Evolutionary conservation across 2,797 vertebrate genomes (phyloP).

Genomic region (Varecia variegata): DNA sequence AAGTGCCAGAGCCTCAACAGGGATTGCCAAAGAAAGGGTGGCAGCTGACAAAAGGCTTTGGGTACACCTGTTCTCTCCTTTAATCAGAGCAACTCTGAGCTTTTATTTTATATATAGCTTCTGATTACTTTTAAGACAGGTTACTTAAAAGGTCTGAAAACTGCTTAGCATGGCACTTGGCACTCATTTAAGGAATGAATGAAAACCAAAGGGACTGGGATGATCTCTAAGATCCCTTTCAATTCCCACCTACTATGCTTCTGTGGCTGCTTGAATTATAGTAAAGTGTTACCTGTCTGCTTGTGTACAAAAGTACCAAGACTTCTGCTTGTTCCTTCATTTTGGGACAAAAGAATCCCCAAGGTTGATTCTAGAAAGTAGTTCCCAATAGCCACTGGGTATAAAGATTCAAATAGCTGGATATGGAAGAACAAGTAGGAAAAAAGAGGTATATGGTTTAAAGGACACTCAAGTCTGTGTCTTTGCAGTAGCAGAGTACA

Average conservation of each 20-base stretch:
- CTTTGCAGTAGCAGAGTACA: background rate
- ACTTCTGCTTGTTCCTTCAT: background rate
- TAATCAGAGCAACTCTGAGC: background rate
- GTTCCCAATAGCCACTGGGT: background rate
- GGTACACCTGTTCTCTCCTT: background rate
- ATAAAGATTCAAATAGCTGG: conserved; percentile 2
- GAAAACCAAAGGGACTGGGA: background rate
- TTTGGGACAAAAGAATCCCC: background rate
- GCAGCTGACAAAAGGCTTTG: background rate
- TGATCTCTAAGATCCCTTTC: background rate
- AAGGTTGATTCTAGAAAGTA: conserved; percentile 22
- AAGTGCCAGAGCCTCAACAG: background rate
- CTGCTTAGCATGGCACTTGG: background rate
- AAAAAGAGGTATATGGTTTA: background rate
- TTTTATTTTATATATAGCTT: background rate
- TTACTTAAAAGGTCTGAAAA: background rate
- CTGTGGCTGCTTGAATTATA: background rate
- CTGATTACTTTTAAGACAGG: background rate
- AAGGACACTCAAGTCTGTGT: background rate
- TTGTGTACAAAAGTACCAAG: background rate
- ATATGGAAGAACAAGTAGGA: conserved; percentile 5
- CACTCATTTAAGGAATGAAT: background rate
- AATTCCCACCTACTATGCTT: background rate
- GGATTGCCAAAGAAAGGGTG: background rate
- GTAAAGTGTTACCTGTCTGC: background rate